Conservation (phyloP, 1,140 invertebrate genomes). For the Arion vulgaris region DNA sequence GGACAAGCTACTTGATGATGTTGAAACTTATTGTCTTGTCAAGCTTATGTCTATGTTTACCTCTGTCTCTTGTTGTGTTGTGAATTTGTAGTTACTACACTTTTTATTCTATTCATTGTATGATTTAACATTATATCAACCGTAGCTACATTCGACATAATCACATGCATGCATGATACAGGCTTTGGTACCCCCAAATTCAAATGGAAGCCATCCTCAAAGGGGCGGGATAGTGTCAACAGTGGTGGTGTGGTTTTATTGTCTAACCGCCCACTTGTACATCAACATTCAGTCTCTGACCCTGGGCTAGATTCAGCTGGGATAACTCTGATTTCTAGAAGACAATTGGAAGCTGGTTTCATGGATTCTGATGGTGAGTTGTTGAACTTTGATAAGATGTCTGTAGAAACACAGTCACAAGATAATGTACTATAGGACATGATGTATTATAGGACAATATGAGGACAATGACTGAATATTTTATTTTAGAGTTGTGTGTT, state of each 20-base stretch:
- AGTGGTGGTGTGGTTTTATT: constrained; percentile 55
- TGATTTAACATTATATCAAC: neutral
- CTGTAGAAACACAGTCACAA: too few species aligned
- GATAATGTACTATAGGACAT: too few species aligned
- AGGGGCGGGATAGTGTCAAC: constrained; percentile 32
- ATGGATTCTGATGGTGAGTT: constrained; percentile 56
- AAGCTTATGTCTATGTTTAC: too few species aligned
- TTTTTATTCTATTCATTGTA: neutral
- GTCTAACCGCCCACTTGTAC: constrained; percentile 48
- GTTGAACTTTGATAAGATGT: neutral
- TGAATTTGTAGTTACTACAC: too few species aligned
- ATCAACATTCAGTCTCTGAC: constrained; percentile 28
- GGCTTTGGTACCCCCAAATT: constrained; percentile 60
- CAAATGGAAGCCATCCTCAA: constrained; percentile 50
- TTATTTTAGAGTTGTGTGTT: too few species aligned
- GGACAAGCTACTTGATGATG: too few species aligned
- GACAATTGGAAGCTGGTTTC: constrained; percentile 47
- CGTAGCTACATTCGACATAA: neutral
- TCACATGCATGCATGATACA: constrained; percentile 41
- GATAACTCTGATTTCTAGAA: constrained; percentile 56
- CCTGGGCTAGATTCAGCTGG: constrained; percentile 42
- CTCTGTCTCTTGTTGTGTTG: too few species aligned
- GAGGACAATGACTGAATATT: too few species aligned
- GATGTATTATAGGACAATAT: too few species aligned
- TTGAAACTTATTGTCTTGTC: too few species aligned